phyloP scores from a whole-genome alignment of 1,140 invertebrate species.

The Drosophila parvula region DNA sequence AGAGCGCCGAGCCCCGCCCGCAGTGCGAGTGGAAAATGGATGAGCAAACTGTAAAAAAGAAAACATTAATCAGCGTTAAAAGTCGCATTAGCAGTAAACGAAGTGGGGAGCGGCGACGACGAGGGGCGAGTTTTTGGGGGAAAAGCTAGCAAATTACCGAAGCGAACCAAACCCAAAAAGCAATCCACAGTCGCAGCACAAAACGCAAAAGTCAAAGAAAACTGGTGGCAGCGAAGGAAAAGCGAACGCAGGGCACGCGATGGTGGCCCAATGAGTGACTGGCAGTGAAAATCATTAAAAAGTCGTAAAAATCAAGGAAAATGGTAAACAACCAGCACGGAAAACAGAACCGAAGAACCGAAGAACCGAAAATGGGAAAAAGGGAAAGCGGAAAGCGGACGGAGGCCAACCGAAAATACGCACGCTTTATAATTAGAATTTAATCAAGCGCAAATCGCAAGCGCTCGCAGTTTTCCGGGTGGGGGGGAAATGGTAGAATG shows the following conservation, averaged over 20 bases:
- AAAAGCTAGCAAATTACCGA: constrained; percentile 56
- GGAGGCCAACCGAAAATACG: constrained; percentile 57
- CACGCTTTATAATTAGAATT: constrained; percentile 83
- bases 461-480: constrained; percentile 59
- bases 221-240: constrained; percentile 46
- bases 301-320: constrained; percentile 80
- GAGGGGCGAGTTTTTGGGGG: too few species aligned
- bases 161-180: constrained; percentile 36
- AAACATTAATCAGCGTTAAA: constrained; percentile 82
- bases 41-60: constrained; percentile 51
- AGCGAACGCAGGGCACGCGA: constrained; percentile 50
- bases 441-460: constrained; percentile 83
- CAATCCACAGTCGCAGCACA: constrained; percentile 44
- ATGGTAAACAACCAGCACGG: constrained; percentile 69
- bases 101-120: constrained; percentile 55
- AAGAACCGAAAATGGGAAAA: constrained; percentile 32
- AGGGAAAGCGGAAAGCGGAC: constrained; percentile 6
- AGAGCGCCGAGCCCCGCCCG: constrained; percentile 25
- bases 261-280: constrained; percentile 81
- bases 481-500: not conserved
- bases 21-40: constrained; percentile 24
- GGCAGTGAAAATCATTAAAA: constrained; percentile 83
- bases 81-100: constrained; percentile 80
- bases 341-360: constrained; percentile 14
- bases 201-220: constrained; percentile 76